Evolutionary conservation across 2,113 vertebrate species (phyloP).

Genomic region (Picathartes gymnocephalus): DNA sequence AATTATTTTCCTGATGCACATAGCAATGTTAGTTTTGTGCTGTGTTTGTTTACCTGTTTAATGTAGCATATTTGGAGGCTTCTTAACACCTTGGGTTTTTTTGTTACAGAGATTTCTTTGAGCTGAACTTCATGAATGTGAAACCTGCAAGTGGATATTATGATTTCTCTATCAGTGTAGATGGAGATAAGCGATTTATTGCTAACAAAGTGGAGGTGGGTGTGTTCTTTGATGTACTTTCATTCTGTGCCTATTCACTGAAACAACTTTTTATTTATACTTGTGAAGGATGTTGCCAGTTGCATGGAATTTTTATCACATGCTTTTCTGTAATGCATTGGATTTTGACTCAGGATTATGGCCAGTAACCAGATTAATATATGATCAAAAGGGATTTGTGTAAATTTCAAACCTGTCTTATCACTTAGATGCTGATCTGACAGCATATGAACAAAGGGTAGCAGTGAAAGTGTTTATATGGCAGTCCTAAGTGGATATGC

Average conservation of each 20-base stretch:
- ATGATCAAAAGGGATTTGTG: neutral
- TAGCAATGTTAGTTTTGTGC: neutral
- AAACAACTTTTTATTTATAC: neutral
- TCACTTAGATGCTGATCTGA: neutral
- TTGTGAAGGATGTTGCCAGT: neutral
- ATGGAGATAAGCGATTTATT: constrained; percentile 86
- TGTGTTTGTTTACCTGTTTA: neutral
- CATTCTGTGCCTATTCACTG: neutral
- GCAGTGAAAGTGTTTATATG: neutral
- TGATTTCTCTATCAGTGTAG: constrained; percentile 86
- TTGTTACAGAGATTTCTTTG: constrained; percentile 83
- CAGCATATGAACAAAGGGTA: neutral
- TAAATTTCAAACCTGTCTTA: neutral
- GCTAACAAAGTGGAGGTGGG: constrained; percentile 90
- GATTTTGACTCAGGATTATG: neutral
- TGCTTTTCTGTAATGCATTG: neutral
- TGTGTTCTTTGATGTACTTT: neutral
- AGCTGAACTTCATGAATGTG: constrained; percentile 89
- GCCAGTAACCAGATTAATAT: neutral
- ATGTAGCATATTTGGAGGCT: neutral
- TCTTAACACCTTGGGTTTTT: neutral
- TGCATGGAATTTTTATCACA: neutral
- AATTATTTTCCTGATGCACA: neutral
- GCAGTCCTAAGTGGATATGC: neutral
- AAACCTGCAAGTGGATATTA: constrained; percentile 96